phyloP scores from a whole-genome alignment of 2,888 invertebrate genomes.

The Sturmia bella region DNA sequence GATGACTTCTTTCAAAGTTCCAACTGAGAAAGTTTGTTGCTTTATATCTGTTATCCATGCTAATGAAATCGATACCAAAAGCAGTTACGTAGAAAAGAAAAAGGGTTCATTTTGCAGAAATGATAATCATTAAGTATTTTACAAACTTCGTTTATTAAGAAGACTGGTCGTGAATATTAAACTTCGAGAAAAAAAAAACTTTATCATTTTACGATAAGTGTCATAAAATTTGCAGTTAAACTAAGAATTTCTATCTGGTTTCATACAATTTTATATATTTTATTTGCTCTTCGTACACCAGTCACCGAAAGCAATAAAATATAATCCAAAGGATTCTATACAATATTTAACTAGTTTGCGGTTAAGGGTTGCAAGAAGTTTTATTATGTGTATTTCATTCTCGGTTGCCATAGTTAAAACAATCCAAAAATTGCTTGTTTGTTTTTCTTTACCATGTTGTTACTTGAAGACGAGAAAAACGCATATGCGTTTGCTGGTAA shows the following conservation, averaged over 20 bases:
- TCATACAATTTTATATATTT: slow-evolving; percentile 38
- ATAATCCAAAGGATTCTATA: slow-evolving; percentile 34
- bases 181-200: neutral
- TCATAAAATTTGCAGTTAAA: slow-evolving; percentile 44
- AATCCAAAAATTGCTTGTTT: slow-evolving; percentile 55
- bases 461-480: slow-evolving; percentile 13
- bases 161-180: slow-evolving; percentile 55
- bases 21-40: slow-evolving; percentile 6
- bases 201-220: slow-evolving; percentile 4
- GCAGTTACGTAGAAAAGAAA: slow-evolving; percentile 21
- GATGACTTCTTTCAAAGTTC: slow-evolving; percentile 5
- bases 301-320: slow-evolving; percentile 33
- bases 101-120: slow-evolving; percentile 37
- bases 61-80: slow-evolving; percentile 51
- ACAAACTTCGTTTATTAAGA: slow-evolving; percentile 32
- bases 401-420: slow-evolving; percentile 52
- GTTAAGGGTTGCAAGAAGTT: slow-evolving; percentile 27
- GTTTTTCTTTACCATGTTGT: slow-evolving; percentile 10
- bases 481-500: slow-evolving; percentile 54
- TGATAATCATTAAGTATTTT: slow-evolving; percentile 6
- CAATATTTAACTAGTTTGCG: slow-evolving; percentile 52
- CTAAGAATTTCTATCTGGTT: neutral
- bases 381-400: slow-evolving; percentile 39
- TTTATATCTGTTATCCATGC: slow-evolving; percentile 32
- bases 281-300: neutral